Evolutionary conservation across 2,888 invertebrate species (phyloP).

Genomic region (Chydorus sphaericus): DNA sequence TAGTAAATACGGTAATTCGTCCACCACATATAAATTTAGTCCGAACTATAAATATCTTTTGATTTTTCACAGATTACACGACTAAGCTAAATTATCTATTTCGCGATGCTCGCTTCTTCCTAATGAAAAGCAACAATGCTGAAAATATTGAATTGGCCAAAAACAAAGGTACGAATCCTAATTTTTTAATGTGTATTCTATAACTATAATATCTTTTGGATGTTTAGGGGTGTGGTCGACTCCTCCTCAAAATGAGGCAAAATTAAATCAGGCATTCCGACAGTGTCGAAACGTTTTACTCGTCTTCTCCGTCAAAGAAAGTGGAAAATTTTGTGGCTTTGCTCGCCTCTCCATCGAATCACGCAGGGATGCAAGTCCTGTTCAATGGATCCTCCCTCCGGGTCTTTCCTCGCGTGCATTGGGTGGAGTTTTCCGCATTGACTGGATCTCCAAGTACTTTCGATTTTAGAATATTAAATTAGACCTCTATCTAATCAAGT

Average conservation of each 20-base stretch:
- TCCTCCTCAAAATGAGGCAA: constrained; percentile 88
- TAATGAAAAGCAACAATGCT: constrained; percentile 94
- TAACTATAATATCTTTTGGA: background rate
- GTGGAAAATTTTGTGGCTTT: constrained; percentile 69
- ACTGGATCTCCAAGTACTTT: constrained; percentile 71
- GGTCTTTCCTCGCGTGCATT: constrained; percentile 82
- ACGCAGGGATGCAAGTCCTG: constrained; percentile 71
- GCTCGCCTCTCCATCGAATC: constrained; percentile 80
- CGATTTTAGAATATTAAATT: background rate
- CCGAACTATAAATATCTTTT: constrained; percentile 27
- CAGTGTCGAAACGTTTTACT: constrained; percentile 86
- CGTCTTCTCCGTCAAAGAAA: constrained; percentile 95
- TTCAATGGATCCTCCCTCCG: constrained; percentile 87
- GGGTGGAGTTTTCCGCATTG: constrained; percentile 89
- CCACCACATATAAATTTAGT: background rate
- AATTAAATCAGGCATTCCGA: constrained; percentile 83
- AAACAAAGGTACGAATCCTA: constrained; percentile 50
- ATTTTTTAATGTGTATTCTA: background rate
- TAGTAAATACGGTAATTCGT: constrained; percentile 29
- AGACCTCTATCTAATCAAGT: background rate
- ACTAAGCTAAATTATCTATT: constrained; percentile 87
- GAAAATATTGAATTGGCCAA: constrained; percentile 92
- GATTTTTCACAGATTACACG: constrained; percentile 52
- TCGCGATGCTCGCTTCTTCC: constrained; percentile 81
- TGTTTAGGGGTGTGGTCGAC: constrained; percentile 73